Base-by-base conservation (phyloP, 2,888 invertebrate genomes). In the Rhogogaster chlorosoma region DNA sequence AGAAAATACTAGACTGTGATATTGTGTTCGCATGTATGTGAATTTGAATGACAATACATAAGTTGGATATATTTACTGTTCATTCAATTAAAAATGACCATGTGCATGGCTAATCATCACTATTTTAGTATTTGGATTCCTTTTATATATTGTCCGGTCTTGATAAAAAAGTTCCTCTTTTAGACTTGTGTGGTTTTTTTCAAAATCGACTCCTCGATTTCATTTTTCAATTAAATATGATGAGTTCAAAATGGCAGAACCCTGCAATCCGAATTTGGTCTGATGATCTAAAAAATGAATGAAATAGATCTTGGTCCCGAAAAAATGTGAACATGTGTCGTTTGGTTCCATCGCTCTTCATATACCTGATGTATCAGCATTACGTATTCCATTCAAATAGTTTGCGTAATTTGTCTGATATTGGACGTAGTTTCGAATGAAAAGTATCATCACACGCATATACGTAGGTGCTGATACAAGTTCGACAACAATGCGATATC, bases 341-440 rank as follows among this genome's bases (percentile, higher is more conserved):
- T 32, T 67, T 32, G 32, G 67, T 29, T 67, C 18, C 29, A 32
- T 32, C 7, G 5, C 32, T 67, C 32, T 67, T 32, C 4, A 67
- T 32, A 32, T 7, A 53, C 29, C 26, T 32, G 29, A 29, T 73
- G 36, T 70, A 36, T 70, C 6, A 29, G 53, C 45, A n/a, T 53
- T 12, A 53, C 15, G 26, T n/a, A n/a, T 53, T 29, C 9, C 29
- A n/a, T 32, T 38, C 29, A 29, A 53, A 77, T 77, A 53, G 15
- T 77, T 53, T 77, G 77, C 32, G 29, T 45, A 53, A 77, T 77
- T 77, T 26, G 77, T 77, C 53, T 53, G 77, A 49, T 77, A 38
- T 26, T 26, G 18, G 15, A 49, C 29, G 53, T 77, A 1, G 6
- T 45, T 26, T 45, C 29, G 49, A 53, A 77, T 53, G n/a, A 53